Conservation (phyloP, 2,113 vertebrate genomes). For the Antigone vipio region DNA sequence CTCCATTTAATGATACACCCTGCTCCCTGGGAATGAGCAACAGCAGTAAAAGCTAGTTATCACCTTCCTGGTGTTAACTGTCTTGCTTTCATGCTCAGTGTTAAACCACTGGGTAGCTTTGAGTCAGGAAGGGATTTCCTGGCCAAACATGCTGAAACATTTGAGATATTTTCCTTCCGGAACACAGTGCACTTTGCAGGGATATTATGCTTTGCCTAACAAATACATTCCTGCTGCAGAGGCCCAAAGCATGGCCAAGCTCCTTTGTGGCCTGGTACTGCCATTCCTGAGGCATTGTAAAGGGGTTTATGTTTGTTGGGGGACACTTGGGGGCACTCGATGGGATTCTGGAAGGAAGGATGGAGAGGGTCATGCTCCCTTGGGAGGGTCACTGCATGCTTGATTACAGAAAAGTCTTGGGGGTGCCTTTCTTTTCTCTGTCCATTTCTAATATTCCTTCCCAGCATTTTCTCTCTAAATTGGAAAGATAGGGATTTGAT, state of each 20-base stretch:
- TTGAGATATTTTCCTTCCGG: neutral
- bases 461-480: neutral
- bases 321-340: accelerated
- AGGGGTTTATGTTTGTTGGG: neutral
- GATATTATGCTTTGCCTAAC: neutral
- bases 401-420: neutral
- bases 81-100: neutral
- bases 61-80: neutral
- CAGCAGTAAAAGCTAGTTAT: neutral
- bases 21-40: neutral
- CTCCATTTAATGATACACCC: neutral
- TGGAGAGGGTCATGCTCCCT: neutral
- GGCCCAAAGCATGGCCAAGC: neutral
- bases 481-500: no score
- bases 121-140: neutral
- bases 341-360: neutral
- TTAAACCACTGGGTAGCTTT: neutral
- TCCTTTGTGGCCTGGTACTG: neutral
- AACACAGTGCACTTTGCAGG: neutral
- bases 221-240: neutral
- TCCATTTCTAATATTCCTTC: neutral
- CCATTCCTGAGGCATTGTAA: neutral
- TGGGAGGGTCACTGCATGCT: neutral
- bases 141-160: neutral
- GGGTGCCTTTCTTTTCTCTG: neutral